Evolutionary conservation across 2,113 vertebrate genomes (phyloP).

Genomic region (Platichthys stellatus): DNA sequence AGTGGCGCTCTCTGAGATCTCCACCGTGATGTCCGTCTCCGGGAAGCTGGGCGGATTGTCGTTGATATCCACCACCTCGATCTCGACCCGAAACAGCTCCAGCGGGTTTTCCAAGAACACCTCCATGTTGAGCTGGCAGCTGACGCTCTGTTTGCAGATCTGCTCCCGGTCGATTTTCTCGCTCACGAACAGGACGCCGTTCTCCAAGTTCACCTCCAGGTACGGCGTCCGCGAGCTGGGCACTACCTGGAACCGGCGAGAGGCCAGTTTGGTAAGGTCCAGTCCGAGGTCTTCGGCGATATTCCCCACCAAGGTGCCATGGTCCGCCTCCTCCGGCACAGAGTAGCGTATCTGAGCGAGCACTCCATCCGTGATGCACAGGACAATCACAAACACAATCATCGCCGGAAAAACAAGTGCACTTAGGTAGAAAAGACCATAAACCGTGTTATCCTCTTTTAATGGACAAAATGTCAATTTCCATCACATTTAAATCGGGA

Average conservation of each 20-base stretch:
- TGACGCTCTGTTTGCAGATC: slow-evolving; percentile 94
- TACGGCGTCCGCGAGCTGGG: slow-evolving; percentile 93
- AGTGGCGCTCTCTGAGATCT: slow-evolving; percentile 98
- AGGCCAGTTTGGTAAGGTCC: slow-evolving; percentile 97
- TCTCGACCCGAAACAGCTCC: slow-evolving; percentile 96
- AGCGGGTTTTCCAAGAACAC: slow-evolving; percentile 97
- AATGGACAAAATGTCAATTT: slow-evolving; percentile 50
- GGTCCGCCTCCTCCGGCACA: slow-evolving; percentile 95
- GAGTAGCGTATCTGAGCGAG: slow-evolving; percentile 95
- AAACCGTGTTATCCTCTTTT: slow-evolving; percentile 43
- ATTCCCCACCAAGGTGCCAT: slow-evolving; percentile 97
- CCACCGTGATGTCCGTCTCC: slow-evolving; percentile 94
- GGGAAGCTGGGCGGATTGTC: slow-evolving; percentile 96
- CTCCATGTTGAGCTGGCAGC: slow-evolving; percentile 95
- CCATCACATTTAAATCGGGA: slow-evolving; percentile 51
- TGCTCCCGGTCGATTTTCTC: slow-evolving; percentile 96
- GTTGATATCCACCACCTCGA: slow-evolving; percentile 97
- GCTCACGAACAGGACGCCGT: slow-evolving; percentile 91
- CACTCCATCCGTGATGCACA: slow-evolving; percentile 89
- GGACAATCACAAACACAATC: slow-evolving; percentile 88
- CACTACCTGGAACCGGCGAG: slow-evolving; percentile 94
- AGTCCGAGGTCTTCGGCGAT: slow-evolving; percentile 98
- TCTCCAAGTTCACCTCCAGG: slow-evolving; percentile 96
- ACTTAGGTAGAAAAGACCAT: slow-evolving; percentile 58
- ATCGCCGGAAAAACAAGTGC: slow-evolving; percentile 87